A percentile compares a stretch with the other conserved stretches of the same genome.
Conservation (phyloP, 2,113 vertebrate species). For the Odontesthes bonariensis region DNA sequence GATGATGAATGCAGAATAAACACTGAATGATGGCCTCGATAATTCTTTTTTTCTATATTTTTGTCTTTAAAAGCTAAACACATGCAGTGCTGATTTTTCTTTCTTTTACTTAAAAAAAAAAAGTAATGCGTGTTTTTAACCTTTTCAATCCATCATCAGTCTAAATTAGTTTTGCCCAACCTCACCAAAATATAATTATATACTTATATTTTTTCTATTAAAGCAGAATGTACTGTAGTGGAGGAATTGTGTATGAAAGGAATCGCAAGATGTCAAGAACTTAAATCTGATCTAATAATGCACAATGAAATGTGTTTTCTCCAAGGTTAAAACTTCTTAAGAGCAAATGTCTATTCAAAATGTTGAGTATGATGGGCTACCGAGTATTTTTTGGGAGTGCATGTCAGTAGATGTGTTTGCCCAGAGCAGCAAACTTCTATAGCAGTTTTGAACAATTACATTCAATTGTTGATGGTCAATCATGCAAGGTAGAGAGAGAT, state of each 20-base stretch:
- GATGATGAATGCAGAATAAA: not conserved
- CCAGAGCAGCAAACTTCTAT: not conserved
- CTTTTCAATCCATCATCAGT: no score
- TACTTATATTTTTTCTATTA: not conserved
- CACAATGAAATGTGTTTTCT: not conserved
- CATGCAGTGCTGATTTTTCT: not conserved
- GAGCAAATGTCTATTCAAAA: not conserved
- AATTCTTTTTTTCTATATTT: not conserved
- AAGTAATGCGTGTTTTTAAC: no score
- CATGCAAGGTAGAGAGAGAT: no score
- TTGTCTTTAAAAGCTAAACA: no score
- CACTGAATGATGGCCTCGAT: not conserved
- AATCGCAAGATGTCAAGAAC: not conserved
- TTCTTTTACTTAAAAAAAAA: no score
- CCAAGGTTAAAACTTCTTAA: not conserved
- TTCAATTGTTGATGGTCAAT: constrained; percentile 6
- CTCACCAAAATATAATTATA: not conserved
- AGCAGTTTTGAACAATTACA: not conserved
- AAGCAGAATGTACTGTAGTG: no score
- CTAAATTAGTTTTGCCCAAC: not conserved
- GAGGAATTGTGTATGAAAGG: not conserved
- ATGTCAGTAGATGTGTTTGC: not conserved
- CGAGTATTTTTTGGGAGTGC: not conserved
- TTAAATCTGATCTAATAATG: not conserved
- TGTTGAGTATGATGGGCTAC: not conserved